These are phyloP conservation scores for Dreissena rostriformis DNA, from an alignment of 1,140 invertebrate species.

Conservation along the genomic window DNA sequence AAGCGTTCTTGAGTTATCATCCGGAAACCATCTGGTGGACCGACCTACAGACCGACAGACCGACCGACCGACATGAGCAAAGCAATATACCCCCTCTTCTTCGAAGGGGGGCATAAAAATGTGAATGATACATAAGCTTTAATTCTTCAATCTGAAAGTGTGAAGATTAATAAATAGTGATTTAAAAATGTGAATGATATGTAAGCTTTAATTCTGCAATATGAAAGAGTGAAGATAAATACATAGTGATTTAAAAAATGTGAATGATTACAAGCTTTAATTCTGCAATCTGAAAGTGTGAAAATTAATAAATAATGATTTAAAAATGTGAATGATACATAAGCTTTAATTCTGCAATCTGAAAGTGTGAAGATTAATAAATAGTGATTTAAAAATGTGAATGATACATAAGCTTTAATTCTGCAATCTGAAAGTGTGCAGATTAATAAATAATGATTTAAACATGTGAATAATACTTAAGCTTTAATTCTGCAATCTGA, in stretches of 20 bases:
- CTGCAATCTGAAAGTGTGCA: conserved; percentile 53
- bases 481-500: conserved; percentile 62
- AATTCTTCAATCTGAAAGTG: conserved; percentile 59
- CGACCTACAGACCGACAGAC: too few species aligned
- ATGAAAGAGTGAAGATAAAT: conserved; percentile 31
- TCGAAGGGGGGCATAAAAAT: too few species aligned
- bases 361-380: not conserved
- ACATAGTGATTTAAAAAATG: not conserved
- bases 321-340: too few species aligned
- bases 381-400: not conserved
- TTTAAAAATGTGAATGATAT: too few species aligned
- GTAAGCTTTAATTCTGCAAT: conserved; percentile 57
- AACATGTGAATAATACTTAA: not conserved
- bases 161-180: not conserved
- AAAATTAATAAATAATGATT: not conserved
- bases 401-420: conserved; percentile 46
- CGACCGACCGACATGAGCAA: too few species aligned
- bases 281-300: conserved; percentile 56
- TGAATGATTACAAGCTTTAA: conserved; percentile 36
- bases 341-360: conserved; percentile 63
- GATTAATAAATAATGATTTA: not conserved
- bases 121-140: conserved; percentile 25
- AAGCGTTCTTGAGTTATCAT: too few species aligned
- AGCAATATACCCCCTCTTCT: too few species aligned
- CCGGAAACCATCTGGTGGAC: too few species aligned